Evolutionary conservation across 2,888 invertebrate species (phyloP).

Genomic region (Amphimallon solstitiale): DNA sequence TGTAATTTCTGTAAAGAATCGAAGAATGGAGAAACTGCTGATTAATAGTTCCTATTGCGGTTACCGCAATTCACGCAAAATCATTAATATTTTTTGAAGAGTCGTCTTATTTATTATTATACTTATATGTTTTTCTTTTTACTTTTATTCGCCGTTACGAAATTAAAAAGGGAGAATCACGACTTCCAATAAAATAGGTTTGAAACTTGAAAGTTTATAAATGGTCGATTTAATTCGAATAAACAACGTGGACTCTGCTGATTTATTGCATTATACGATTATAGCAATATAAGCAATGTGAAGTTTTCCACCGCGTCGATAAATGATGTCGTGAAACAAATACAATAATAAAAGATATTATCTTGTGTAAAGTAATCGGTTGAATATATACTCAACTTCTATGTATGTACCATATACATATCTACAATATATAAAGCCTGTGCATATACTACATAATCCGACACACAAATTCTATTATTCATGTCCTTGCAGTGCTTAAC

Average conservation of each 20-base stretch:
- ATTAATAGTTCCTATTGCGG: conserved; percentile 10
- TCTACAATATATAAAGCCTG: too few species aligned
- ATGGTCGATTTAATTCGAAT: conserved; percentile 13
- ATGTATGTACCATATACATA: too few species aligned
- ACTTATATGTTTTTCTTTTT: background rate
- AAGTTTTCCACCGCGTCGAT: conserved; percentile 11
- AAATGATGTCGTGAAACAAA: conserved; percentile 32
- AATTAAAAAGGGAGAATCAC: conserved; percentile 10
- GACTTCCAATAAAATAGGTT: conserved; percentile 24
- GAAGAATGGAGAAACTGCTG: conserved; percentile 8
- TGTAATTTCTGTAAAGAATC: too few species aligned
- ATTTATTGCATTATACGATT: conserved; percentile 11
- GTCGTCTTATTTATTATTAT: background rate
- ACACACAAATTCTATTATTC: conserved; percentile 21
- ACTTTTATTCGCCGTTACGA: background rate
- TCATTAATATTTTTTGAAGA: conserved; percentile 16
- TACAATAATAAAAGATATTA: conserved; percentile 30
- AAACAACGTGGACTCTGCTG: conserved; percentile 24
- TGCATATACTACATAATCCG: background rate
- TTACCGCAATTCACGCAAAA: conserved; percentile 12
- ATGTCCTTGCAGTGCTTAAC: conserved; percentile 31
- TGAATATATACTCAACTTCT: background rate
- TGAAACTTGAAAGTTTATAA: conserved; percentile 14
- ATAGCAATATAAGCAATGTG: conserved; percentile 11
- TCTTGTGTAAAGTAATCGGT: conserved; percentile 12